Percentiles rank a stretch among this genome's conserved stretches.
Conservation (phyloP, 2,113 vertebrate genomes). For the Anthoscopus minutus region DNA sequence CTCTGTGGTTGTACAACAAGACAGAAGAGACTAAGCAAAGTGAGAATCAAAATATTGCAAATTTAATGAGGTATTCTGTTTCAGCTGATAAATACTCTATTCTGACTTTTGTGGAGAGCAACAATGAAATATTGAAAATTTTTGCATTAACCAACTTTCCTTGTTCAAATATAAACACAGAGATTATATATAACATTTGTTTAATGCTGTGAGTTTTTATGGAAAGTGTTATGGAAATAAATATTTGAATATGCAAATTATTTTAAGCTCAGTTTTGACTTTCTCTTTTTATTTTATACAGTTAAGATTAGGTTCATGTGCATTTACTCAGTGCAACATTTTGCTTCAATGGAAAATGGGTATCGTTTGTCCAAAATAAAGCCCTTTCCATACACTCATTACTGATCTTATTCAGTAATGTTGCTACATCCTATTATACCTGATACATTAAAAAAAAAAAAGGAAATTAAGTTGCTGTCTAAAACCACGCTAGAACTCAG, state of each 20-base stretch:
- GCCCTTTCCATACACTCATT: slow-evolving; percentile 60
- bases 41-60: slow-evolving; percentile 26
- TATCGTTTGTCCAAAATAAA: slow-evolving; percentile 63
- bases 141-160: slow-evolving; percentile 46
- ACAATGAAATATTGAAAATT: slow-evolving; percentile 63
- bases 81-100: slow-evolving; percentile 43
- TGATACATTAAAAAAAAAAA: slow-evolving; percentile 66
- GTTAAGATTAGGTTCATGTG: slow-evolving; percentile 38
- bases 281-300: slow-evolving; percentile 47
- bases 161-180: slow-evolving; percentile 25
- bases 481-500: slow-evolving; percentile 63
- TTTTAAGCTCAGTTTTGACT: slow-evolving; percentile 35
- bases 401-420: slow-evolving; percentile 53
- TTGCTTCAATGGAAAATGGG: slow-evolving; percentile 17
- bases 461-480: slow-evolving; percentile 59
- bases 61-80: slow-evolving; percentile 65
- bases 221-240: slow-evolving; percentile 31
- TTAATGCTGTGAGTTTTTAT: background rate
- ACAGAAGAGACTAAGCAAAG: slow-evolving; percentile 49
- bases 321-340: slow-evolving; percentile 49
- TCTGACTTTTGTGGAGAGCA: slow-evolving; percentile 53
- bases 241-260: slow-evolving; percentile 33
- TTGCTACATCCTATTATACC: slow-evolving; percentile 68
- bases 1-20: slow-evolving; percentile 45
- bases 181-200: background rate